Base-by-base conservation (phyloP, 2,113 vertebrate genomes). In the Helogale parvula region DNA sequence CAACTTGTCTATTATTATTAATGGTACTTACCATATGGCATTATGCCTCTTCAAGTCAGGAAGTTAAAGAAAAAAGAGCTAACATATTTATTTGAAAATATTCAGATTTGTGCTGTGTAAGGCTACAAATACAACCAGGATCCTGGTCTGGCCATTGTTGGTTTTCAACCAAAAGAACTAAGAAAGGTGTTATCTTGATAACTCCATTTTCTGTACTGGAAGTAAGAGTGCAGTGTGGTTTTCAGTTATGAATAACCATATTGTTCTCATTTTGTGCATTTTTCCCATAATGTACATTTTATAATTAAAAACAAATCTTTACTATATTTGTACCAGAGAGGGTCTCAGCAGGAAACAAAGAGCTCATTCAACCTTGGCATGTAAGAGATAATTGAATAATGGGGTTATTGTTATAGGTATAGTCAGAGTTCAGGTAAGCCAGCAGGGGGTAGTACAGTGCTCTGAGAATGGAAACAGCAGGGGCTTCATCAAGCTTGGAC, bases 221-320 rank as follows among this genome's bases (percentile, higher is more conserved):
- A 65, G 13, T 81, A 69, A 68, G 5, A 33, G 10, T 47, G 7
- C 8, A 14, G 14, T 86, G 15, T 66, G 4, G 15, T 69, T 80
- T 83, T 8, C 23, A 50, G 14, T 60, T 74, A 2, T 10, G 38
- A 79, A 25, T 52, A 77, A 66, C 23, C 15, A 35, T 15, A 87
- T 38, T 77, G n/a, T 45, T 77, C 27, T 77, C 27, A 27, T 77
- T 47, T 47, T 16, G 69, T 15, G 7, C 29, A 87, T 66, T 47
- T 47, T 84, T 14, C 11, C 31, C 60, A 8, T 29, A 27, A 17
- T 31, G 4, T 25, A 1, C 3, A 69, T 90, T 60, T 83, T 66
- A 27, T 50, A 84, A 23, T 84, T 77, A 88, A 87, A 90, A 65
- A 9, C 2, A 95, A 87, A 81, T 68, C 4, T 76, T 76, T 63